Evolutionary conservation across 2,797 vertebrate species (phyloP).

Genomic region (Cossypha caffra): DNA sequence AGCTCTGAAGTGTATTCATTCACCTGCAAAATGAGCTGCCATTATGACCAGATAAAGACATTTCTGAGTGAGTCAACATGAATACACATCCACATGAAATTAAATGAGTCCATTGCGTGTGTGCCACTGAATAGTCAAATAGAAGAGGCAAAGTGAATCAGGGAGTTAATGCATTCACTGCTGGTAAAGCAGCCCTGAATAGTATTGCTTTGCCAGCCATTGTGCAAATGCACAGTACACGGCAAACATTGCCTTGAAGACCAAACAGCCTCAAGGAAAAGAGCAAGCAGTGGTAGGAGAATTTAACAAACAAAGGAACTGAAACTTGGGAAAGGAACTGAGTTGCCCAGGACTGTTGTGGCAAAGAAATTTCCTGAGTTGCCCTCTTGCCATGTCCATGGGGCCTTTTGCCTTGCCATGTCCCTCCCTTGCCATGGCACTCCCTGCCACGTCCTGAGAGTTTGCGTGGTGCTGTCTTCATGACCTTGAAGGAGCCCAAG

Average conservation of each 20-base stretch:
- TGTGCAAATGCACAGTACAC: not conserved
- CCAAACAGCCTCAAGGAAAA: not conserved
- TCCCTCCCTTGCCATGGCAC: not conserved
- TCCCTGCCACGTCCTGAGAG: not conserved
- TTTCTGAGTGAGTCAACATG: conserved; percentile 12
- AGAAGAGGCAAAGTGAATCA: not conserved
- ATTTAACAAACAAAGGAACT: not conserved
- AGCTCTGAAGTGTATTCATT: conserved; percentile 17
- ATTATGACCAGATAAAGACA: not conserved
- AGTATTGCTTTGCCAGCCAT: not conserved
- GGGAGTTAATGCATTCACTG: not conserved
- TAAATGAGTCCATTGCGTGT: not conserved
- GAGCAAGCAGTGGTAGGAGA: not conserved
- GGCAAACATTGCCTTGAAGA: not conserved
- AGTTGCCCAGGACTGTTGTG: not conserved
- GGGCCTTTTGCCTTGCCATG: not conserved
- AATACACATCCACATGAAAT: not conserved
- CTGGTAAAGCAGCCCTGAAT: not conserved
- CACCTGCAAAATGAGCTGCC: conserved; percentile 14
- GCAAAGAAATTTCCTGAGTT: not conserved
- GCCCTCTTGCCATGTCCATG: not conserved
- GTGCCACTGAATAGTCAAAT: not conserved
- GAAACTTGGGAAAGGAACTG: not conserved
- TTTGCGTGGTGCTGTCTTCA: accelerated
- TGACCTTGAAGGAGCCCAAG: not conserved